Percentiles rank a stretch among this genome's conserved stretches.
Evolutionary conservation across 2,113 vertebrate genomes (phyloP).

Genomic region (Condylura cristata): DNA sequence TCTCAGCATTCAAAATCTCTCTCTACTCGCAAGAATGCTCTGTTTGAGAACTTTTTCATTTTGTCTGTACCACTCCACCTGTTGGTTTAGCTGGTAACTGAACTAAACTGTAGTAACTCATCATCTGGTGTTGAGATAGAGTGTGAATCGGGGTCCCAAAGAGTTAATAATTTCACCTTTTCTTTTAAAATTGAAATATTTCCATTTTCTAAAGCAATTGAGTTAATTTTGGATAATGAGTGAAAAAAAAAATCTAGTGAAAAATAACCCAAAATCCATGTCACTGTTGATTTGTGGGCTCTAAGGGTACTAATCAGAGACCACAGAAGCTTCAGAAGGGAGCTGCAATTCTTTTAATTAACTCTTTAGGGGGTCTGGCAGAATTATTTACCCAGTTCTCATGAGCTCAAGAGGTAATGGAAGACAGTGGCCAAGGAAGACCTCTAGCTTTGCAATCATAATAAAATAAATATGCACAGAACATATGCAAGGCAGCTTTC

Average conservation of each 20-base stretch:
- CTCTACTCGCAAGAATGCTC: neutral
- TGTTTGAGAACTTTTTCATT: neutral
- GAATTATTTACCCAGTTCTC: neutral
- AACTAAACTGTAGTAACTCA: neutral
- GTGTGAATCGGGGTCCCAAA: neutral
- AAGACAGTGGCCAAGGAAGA: neutral
- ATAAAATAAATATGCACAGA: neutral
- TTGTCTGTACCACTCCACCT: neutral
- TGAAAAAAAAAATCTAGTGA: constrained; percentile 18
- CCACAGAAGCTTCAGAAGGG: neutral
- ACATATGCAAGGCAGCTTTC: neutral
- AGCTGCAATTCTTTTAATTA: neutral
- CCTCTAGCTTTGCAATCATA: neutral
- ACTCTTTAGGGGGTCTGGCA: neutral
- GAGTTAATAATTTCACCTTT: neutral
- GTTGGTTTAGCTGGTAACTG: neutral
- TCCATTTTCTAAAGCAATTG: constrained; percentile 13
- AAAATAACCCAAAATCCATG: neutral
- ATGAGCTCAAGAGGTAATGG: neutral
- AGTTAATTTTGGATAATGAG: constrained; percentile 23
- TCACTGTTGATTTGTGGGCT: neutral
- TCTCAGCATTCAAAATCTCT: neutral
- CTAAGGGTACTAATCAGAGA: neutral
- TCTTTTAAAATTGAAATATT: neutral
- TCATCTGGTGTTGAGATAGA: neutral